Evolutionary conservation across 2,797 vertebrate genomes (phyloP), one percentile per base, ranked within the genome.

Genomic region (Salarias fasciatus): DNA sequence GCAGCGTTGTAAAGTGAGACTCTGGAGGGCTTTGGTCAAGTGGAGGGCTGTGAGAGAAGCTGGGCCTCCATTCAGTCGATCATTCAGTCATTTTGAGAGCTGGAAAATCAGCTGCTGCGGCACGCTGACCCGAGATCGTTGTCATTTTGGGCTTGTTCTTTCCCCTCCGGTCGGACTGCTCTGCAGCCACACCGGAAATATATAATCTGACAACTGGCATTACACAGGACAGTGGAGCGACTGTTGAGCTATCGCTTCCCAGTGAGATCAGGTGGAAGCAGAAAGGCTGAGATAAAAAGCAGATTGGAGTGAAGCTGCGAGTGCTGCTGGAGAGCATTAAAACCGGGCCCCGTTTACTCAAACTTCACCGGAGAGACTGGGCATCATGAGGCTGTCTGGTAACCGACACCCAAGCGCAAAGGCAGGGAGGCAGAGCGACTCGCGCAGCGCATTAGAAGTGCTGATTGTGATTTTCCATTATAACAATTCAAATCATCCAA

Each of bases 171-270:
- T 80, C 74, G 86, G 80, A 77, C 55, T 56, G 67, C 69, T 75
- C 48, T 65, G 59, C 69, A 35, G 60, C 72, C 63, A 40, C 67
- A 79, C 76, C 70, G 78, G 83, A 89, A 79, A 83, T 82, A 77
- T 81, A 84, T 72, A 75, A 85, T 88, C 62, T 82, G 89, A 91
- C 84, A 90, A 82, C 72, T 73, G 49, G 35, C 46, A 76, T 88
- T 83, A 80, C 72, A 84, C 75, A 71, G 77, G 53, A 72, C 72
- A 49, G 72, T 43, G 60, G 62, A 72, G 41, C 30, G 44, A 67
- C 69, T 53, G 47, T 61, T 63, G 51, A 59, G 59, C 40, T 60
- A 54, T 62, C 55, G 63, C 4, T 44, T 44, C 54, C 11, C 18
- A 33, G 57, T 48, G 54, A 75, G 71, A 82, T 84, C 76, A 67